Base-by-base conservation (phyloP, 2,113 vertebrate genomes). In the Sphaerodactylus townsendi region DNA sequence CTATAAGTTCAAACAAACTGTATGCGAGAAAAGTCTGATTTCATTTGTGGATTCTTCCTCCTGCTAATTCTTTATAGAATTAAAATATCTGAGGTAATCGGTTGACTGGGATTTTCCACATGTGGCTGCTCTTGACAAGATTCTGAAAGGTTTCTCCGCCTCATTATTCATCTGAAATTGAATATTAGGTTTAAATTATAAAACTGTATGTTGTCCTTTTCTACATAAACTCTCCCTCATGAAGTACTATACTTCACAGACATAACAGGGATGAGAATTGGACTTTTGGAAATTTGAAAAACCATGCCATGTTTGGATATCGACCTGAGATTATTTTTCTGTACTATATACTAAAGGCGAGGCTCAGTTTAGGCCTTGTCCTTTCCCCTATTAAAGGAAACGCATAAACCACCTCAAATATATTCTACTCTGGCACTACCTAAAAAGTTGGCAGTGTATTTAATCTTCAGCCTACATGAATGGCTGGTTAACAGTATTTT, bases 1-100 rank as follows among this genome's bases (percentile, higher is more conserved):
- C 69, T 35, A 48, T 23, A 86, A 72, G 21, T 39, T 91, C 81
- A 83, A 77, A 59, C 17, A 35, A 73, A 19, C 73, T 76, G 13
- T 4, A 21, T 0, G 0, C 23, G 68, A 56, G 10, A 59, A 82
- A 44, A 86, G 82, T 81, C 53, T 70, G 8, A 3, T 37, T 17
- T 21, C 77, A 35, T 79, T 73, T 56, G 39, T 84, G 35, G 35
- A 3, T 19, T 68, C 35, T 78, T 90, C 75, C 25, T 77, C 59
- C 71, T 86, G 6, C 75, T 79, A 85, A 86, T 84, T 90, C 90
- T 83, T 76, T 37, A 85, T 85, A 78, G 44, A 71, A 4, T 77
- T 79, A 84, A 92, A 91, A 81, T 62, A 19, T 17, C 74, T 70
- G 33, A 50, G 68, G 48, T 70, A 83, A 89, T 91, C 85, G 79